Percentiles rank a stretch among this genome's conserved stretches.
These are phyloP conservation scores for Oxyura jamaicensis DNA, from an alignment of 2,113 vertebrate species.

Conservation along the genomic window DNA sequence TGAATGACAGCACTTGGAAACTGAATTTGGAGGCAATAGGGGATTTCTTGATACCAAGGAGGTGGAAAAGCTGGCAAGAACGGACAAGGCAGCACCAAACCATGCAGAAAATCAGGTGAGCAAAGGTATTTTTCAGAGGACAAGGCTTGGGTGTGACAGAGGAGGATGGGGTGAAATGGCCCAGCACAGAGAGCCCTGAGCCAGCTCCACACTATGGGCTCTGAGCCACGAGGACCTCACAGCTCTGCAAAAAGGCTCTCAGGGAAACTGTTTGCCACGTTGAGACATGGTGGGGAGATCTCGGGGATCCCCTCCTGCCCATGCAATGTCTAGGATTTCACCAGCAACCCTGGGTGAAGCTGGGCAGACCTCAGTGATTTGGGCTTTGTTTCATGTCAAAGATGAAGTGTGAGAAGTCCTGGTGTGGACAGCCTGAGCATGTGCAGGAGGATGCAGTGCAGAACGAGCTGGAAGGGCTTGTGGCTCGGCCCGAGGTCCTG, in stretches of 20 bases:
- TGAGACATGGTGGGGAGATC: not conserved
- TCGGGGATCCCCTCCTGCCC: not conserved
- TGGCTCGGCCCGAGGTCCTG: not conserved
- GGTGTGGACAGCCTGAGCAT: no score
- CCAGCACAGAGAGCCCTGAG: not conserved
- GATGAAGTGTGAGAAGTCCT: not conserved
- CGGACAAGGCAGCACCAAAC: not conserved
- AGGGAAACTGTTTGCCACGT: fast-evolving
- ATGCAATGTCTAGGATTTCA: not conserved
- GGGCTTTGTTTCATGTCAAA: not conserved
- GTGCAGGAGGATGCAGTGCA: not conserved
- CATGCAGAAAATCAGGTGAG: not conserved
- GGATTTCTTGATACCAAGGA: not conserved
- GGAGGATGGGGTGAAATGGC: fast-evolving
- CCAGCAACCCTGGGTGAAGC: not conserved
- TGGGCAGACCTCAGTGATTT: not conserved
- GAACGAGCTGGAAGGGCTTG: no score
- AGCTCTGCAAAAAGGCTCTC: not conserved
- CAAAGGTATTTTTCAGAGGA: not conserved
- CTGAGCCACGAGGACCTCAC: not conserved
- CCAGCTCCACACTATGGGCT: fast-evolving
- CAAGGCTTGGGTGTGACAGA: not conserved
- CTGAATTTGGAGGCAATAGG: not conserved
- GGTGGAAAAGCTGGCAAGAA: conserved; percentile 20
- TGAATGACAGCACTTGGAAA: conserved; percentile 21